phyloP scores from a whole-genome alignment of 2,797 vertebrate genomes.

The Tenualosa thibaudeaui region DNA sequence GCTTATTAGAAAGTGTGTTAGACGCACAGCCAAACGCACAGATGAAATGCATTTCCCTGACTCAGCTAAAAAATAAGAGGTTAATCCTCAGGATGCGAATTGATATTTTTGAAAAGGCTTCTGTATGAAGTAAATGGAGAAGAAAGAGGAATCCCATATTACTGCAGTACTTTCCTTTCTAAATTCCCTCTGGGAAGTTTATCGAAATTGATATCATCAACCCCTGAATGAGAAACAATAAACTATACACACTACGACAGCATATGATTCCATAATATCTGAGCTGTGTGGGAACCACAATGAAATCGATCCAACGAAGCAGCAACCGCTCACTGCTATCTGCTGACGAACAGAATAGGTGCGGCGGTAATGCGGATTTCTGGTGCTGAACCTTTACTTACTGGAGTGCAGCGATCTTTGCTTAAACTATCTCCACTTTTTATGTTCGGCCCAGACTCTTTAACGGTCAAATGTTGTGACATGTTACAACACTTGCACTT shows the following conservation, averaged over 20 bases:
- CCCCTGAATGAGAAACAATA: neutral
- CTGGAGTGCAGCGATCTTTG: slow-evolving; percentile 47
- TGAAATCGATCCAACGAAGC: neutral
- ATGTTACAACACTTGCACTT: neutral
- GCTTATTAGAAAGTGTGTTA: slow-evolving; percentile 64
- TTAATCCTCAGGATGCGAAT: neutral
- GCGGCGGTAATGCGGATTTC: slow-evolving; percentile 53
- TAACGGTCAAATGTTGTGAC: neutral
- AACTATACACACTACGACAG: neutral
- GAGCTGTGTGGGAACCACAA: neutral
- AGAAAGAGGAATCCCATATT: neutral
- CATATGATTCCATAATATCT: neutral
- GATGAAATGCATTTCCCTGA: neutral
- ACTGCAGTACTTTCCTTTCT: neutral
- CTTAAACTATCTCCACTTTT: slow-evolving; percentile 11
- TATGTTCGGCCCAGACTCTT: neutral
- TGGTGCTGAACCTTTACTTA: slow-evolving; percentile 51
- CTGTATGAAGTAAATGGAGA: neutral
- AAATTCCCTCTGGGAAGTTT: neutral
- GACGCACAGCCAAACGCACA: slow-evolving; percentile 16
- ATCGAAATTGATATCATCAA: neutral
- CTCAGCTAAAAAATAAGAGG: neutral
- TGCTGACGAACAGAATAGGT: neutral
- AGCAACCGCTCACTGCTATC: neutral
- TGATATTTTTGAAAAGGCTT: neutral